A percentile compares a stretch with the other conserved stretches of the same genome.
Evolutionary conservation across 2,113 vertebrate genomes (phyloP).

Genomic region (Peromyscus maniculatus): DNA sequence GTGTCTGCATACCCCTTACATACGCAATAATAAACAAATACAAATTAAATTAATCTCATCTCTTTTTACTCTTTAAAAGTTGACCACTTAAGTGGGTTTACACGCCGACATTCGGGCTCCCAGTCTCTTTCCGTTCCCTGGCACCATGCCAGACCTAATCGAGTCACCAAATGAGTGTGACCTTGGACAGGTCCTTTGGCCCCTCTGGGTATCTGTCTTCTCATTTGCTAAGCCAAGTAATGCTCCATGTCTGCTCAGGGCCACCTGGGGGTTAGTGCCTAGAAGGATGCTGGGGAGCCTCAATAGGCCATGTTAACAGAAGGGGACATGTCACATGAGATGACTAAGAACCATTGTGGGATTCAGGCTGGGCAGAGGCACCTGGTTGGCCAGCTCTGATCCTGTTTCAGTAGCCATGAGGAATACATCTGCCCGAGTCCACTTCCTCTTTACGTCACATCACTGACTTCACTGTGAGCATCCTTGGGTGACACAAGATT

Average conservation of each 20-base stretch:
- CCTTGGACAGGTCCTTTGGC: not conserved
- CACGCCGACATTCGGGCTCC: not conserved
- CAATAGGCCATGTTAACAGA: not conserved
- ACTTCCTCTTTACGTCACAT: not conserved
- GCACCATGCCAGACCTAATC: not conserved
- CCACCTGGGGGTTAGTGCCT: not conserved
- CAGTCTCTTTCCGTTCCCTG: not conserved
- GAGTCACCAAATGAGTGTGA: not conserved
- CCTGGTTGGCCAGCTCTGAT: too few species aligned
- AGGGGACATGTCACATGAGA: too few species aligned
- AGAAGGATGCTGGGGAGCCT: accelerated
- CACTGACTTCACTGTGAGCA: not conserved
- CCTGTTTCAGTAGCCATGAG: not conserved
- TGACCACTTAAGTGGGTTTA: not conserved
- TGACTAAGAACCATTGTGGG: not conserved
- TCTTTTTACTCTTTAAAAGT: not conserved
- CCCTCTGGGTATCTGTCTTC: not conserved
- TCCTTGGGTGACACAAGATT: constrained; percentile 33
- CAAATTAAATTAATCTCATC: not conserved
- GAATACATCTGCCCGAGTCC: accelerated
- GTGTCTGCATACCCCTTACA: not conserved
- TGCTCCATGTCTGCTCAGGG: not conserved
- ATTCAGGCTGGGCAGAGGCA: not conserved
- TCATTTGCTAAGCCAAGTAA: not conserved
- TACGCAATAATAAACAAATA: not conserved